Evolutionary conservation across 2,888 invertebrate species (phyloP).

Genomic region (Epistrophella euchroma): DNA sequence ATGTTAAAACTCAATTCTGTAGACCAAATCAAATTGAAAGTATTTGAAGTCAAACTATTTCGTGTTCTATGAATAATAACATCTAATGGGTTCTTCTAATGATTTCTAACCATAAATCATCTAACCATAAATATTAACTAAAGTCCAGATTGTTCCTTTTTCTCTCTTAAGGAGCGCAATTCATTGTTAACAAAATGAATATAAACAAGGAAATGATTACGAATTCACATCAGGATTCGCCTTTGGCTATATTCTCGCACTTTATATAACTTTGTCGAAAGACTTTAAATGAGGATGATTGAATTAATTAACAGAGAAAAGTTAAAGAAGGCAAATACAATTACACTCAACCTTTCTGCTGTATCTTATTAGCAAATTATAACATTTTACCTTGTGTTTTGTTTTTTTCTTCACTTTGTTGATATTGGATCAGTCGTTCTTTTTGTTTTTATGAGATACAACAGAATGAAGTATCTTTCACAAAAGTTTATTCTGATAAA

Average conservation of each 20-base stretch:
- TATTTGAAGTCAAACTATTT: no score
- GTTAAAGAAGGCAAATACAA: constrained; percentile 36
- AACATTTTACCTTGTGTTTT: constrained; percentile 11
- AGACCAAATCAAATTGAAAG: no score
- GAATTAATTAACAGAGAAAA: constrained; percentile 30
- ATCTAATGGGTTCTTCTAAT: no score
- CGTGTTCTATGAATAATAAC: no score
- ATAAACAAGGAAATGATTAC: constrained; percentile 18
- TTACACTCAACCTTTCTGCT: constrained; percentile 2
- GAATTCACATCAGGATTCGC: constrained; percentile 14
- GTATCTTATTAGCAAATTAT: constrained; percentile 19
- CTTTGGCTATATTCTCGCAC: constrained; percentile 18
- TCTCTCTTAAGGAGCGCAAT: background rate
- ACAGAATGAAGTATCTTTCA: background rate
- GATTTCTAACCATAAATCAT: constrained; percentile 2
- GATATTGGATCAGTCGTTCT: constrained; percentile 10
- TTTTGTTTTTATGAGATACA: background rate
- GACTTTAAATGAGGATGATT: constrained; percentile 28
- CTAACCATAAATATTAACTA: constrained; percentile 3
- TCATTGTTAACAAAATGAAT: constrained; percentile 8
- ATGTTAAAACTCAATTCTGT: no score
- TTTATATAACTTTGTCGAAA: constrained; percentile 14
- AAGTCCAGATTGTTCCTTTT: background rate
- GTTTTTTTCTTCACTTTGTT: constrained; percentile 4
- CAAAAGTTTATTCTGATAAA: background rate